Percentiles rank a stretch among this genome's conserved stretches.
These are phyloP conservation scores for Nephrotoma appendiculata DNA, from an alignment of 2,888 invertebrate genomes.

Conservation along the genomic window DNA sequence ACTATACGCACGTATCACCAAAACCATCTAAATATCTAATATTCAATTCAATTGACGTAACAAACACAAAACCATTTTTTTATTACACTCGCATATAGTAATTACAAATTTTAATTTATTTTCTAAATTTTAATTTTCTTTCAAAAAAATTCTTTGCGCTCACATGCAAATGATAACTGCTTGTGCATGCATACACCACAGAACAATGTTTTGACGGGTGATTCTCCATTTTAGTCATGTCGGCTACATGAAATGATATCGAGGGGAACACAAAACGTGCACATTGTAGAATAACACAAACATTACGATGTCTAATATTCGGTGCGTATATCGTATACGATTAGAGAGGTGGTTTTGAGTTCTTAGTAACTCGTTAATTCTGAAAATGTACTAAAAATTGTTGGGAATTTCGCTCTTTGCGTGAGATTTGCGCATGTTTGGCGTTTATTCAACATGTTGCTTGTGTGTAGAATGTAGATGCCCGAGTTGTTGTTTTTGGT, in stretches of 20 bases:
- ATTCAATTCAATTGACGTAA: too few relatives aligned
- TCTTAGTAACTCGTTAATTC: too few relatives aligned
- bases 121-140: too few relatives aligned
- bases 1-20: too few relatives aligned
- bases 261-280: background rate
- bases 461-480: background rate
- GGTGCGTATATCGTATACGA: background rate
- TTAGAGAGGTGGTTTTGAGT: background rate
- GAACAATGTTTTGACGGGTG: background rate
- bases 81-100: too few relatives aligned
- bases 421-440: background rate
- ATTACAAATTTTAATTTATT: too few relatives aligned
- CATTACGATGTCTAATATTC: background rate
- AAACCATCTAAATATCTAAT: too few relatives aligned
- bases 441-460: background rate
- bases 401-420: background rate
- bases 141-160: too few relatives aligned
- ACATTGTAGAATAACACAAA: background rate
- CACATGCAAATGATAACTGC: too few relatives aligned
- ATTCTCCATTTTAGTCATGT: background rate
- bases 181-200: background rate
- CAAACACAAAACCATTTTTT: too few relatives aligned
- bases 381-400: background rate
- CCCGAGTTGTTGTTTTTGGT: background rate
- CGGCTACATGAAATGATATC: background rate